Percentiles rank a stretch among this genome's conserved stretches.
phyloP scores from a whole-genome alignment of 2,113 vertebrate genomes.

The Syngnathus typhle region DNA sequence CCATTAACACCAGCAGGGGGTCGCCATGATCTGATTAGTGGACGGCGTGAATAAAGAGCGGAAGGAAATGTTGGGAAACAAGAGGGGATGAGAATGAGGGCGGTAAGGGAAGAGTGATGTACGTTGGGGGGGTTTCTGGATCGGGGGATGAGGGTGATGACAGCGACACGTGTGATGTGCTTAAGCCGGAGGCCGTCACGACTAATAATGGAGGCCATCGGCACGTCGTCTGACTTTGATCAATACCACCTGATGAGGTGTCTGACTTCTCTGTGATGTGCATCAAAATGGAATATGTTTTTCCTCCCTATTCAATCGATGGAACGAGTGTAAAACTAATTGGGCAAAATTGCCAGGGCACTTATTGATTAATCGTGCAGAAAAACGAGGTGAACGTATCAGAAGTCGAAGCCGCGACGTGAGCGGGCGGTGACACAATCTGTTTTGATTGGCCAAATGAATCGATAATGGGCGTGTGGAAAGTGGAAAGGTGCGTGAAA shows the following conservation, averaged over 20 bases:
- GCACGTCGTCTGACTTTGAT: conserved; percentile 60
- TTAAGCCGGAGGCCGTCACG: conserved; percentile 45
- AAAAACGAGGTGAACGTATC: conserved; percentile 64
- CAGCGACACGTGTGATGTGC: conserved; percentile 53
- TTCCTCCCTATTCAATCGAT: conserved; percentile 64
- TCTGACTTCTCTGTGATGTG: conserved; percentile 69
- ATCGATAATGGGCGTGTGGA: conserved; percentile 54
- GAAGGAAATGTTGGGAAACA: conserved; percentile 36
- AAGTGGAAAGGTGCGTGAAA: conserved; percentile 54
- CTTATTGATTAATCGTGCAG: conserved; percentile 77
- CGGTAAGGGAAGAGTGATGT: conserved; percentile 23
- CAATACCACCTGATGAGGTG: conserved; percentile 75
- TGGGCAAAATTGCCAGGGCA: conserved; percentile 70
- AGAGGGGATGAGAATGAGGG: conserved; percentile 13
- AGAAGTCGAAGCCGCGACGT: conserved; percentile 39
- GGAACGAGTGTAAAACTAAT: conserved; percentile 73
- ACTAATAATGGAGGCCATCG: conserved; percentile 68
- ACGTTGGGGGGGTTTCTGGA: conserved; percentile 3
- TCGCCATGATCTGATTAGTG: conserved; percentile 65
- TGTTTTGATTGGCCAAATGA: conserved; percentile 66
- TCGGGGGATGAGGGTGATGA: conserved; percentile 27
- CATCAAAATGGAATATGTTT: conserved; percentile 73
- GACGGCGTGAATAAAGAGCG: conserved; percentile 41
- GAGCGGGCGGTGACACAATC: conserved; percentile 53
- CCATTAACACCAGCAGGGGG: conserved; percentile 69